Evolutionary conservation across 2,797 vertebrate genomes (phyloP).

Genomic region (Lagorchestes hirsutus): DNA sequence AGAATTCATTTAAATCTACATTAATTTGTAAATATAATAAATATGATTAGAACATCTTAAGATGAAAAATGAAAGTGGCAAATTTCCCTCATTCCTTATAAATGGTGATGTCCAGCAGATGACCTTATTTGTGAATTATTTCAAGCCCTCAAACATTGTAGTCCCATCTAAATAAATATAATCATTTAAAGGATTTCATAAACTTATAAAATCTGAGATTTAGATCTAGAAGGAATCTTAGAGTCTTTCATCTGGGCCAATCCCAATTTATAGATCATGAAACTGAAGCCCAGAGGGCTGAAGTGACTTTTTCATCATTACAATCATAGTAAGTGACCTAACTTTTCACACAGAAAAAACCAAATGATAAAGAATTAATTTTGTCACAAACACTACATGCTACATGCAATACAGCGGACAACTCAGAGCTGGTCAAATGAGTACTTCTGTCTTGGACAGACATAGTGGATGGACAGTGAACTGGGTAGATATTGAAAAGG

Average conservation of each 20-base stretch:
- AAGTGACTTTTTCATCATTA: neutral
- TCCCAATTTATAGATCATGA: neutral
- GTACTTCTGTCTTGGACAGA: neutral
- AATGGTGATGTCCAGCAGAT: neutral
- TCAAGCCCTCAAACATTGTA: neutral
- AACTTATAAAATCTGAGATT: neutral
- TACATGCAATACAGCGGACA: neutral
- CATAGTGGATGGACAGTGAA: neutral
- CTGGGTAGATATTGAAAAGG: neutral
- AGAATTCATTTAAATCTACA: constrained; percentile 2
- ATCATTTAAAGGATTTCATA: neutral
- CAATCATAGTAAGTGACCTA: neutral
- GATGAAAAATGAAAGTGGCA: neutral
- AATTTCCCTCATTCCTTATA: neutral
- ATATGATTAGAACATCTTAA: neutral
- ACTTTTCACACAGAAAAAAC: neutral
- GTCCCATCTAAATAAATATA: neutral
- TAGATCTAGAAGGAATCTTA: neutral
- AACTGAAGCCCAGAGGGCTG: neutral
- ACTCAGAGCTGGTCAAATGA: neutral
- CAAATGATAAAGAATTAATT: neutral
- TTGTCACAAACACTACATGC: neutral
- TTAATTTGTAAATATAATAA: neutral
- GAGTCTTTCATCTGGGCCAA: neutral
- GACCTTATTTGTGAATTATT: neutral